Percentiles rank a stretch among this genome's conserved stretches.
phyloP scores from a whole-genome alignment of 2,888 invertebrate genomes.

The Leuctra nigra region DNA sequence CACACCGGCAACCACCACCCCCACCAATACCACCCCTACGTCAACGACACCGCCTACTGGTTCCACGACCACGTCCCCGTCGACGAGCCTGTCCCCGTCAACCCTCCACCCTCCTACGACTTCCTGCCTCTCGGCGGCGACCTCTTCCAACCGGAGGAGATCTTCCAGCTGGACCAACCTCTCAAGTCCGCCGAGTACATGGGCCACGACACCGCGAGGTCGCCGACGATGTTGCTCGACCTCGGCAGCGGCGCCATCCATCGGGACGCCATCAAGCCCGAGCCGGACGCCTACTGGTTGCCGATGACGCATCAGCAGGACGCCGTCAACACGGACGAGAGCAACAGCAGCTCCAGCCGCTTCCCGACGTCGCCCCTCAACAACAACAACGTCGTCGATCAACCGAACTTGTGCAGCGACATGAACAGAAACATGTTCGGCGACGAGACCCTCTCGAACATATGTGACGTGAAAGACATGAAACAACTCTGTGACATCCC shows the following conservation, averaged over 20 bases:
- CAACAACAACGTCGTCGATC: slow-evolving; percentile 5
- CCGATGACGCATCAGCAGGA: slow-evolving; percentile 2
- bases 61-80: slow-evolving; percentile 37
- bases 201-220: slow-evolving; percentile 37
- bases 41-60: slow-evolving; percentile 37
- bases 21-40: slow-evolving; percentile 23
- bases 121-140: slow-evolving; percentile 55
- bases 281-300: slow-evolving; percentile 20
- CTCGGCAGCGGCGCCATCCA: slow-evolving; percentile 64
- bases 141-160: slow-evolving; percentile 69
- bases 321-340: slow-evolving; percentile 22
- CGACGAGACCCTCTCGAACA: background rate
- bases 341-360: slow-evolving; percentile 24
- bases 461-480: too few species aligned
- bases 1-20: slow-evolving; percentile 14
- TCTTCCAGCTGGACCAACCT: slow-evolving; percentile 69
- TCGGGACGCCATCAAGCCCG: slow-evolving; percentile 22
- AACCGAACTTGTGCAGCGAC: background rate
- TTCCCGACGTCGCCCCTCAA: slow-evolving; percentile 22
- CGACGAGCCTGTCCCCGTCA: slow-evolving; percentile 37
- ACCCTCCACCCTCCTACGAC: slow-evolving; percentile 43
- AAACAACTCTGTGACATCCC: too few species aligned
- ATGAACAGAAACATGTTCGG: background rate
- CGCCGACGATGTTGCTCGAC: slow-evolving; percentile 64
- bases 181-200: slow-evolving; percentile 40